These are phyloP conservation scores for Apostichopus leukothele DNA, from an alignment of 53 echinoderm and acorn worm genomes.

Conservation along the genomic window DNA sequence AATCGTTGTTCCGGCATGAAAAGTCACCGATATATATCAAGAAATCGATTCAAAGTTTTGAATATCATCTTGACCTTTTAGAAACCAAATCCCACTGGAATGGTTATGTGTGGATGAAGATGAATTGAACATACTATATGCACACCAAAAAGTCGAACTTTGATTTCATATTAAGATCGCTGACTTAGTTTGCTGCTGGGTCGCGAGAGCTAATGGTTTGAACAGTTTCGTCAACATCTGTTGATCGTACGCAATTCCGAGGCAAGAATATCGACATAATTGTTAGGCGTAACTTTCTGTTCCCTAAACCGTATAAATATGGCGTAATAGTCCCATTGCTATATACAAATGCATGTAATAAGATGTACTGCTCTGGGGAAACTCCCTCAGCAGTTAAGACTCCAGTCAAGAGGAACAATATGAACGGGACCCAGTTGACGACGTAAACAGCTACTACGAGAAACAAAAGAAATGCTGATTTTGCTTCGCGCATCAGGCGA, in stretches of 20 bases:
- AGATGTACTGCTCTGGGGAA: neutral
- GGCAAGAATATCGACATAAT: neutral
- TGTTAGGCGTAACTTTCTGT: conserved; percentile 33
- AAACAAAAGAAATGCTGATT: conserved; percentile 28
- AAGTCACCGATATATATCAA: too few relatives aligned
- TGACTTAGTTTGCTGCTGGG: neutral
- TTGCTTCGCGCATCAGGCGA: conserved; percentile 38
- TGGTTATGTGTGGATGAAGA: too few relatives aligned
- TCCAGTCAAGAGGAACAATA: conserved; percentile 30
- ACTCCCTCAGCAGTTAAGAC: neutral
- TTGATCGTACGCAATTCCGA: neutral
- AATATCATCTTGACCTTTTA: too few relatives aligned
- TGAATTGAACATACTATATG: too few relatives aligned
- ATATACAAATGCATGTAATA: conserved; percentile 39
- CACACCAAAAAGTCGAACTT: too few relatives aligned
- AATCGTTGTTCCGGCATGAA: too few relatives aligned
- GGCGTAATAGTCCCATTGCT: conserved; percentile 35
- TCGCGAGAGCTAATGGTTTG: neutral
- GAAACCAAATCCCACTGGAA: too few relatives aligned
- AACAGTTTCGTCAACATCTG: neutral
- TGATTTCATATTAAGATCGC: too few relatives aligned
- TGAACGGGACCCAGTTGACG: conserved; percentile 30
- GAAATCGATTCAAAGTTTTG: too few relatives aligned
- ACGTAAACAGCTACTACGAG: conserved; percentile 27
- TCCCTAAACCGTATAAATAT: conserved; percentile 41